Conservation (phyloP, 1,140 invertebrate species). For the Frieseomelitta varia region DNA sequence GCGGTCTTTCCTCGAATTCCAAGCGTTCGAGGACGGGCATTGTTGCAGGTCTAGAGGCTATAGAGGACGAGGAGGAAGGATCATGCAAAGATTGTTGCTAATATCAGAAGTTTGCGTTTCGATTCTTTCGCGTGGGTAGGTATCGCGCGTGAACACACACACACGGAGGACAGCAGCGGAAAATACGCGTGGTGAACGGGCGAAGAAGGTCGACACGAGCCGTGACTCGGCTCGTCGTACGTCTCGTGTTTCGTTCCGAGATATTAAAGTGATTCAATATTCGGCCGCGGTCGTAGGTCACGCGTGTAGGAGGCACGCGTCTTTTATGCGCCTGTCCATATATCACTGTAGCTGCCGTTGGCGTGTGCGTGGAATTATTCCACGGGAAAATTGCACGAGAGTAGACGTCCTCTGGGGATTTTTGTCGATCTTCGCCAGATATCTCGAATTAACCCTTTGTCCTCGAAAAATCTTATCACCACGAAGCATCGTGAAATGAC, state of each 20-base stretch:
- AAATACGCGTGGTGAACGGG: slow-evolving; percentile 5
- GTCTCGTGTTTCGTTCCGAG: slow-evolving; percentile 59
- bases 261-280: slow-evolving; percentile 74
- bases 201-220: slow-evolving; percentile 39
- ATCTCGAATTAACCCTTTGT: no score
- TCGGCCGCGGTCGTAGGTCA: slow-evolving; percentile 65
- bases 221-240: slow-evolving; percentile 20
- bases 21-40: no score
- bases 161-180: slow-evolving; percentile 1
- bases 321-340: slow-evolving; percentile 63
- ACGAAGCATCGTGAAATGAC: no score
- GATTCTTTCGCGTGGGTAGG: slow-evolving; percentile 39
- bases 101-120: not conserved
- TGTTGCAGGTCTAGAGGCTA: no score
- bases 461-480: no score
- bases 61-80: not conserved
- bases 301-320: slow-evolving; percentile 68
- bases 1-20: no score
- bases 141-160: slow-evolving; percentile 38
- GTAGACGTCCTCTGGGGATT: slow-evolving; percentile 58
- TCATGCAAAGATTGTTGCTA: no score
- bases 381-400: slow-evolving; percentile 63
- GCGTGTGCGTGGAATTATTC: slow-evolving; percentile 68
- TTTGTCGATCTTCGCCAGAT: not conserved
- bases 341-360: slow-evolving; percentile 65